These are phyloP conservation scores for Mesoligia furuncula DNA, from an alignment of 2,888 invertebrate species.

Conservation along the genomic window DNA sequence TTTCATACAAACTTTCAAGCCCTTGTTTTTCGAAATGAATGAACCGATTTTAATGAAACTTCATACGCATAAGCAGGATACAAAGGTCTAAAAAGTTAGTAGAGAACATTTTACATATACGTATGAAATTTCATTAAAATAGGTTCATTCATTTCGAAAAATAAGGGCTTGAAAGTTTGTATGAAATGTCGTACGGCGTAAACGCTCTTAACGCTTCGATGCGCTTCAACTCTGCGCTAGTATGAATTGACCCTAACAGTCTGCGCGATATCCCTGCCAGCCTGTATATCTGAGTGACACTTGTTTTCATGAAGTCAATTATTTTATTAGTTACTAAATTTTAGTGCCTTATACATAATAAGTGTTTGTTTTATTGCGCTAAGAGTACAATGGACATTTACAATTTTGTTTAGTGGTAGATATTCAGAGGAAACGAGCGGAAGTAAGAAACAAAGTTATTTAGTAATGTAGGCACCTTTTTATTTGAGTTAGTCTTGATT, in stretches of 20 bases:
- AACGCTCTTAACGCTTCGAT: no score
- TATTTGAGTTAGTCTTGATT: constrained; percentile 45
- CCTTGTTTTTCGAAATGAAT: no score
- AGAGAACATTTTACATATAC: no score
- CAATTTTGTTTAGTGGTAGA: constrained; percentile 57
- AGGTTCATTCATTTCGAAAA: no score
- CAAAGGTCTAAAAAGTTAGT: no score
- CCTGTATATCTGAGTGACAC: background rate
- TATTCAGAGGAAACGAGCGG: constrained; percentile 18
- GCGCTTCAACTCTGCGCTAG: no score
- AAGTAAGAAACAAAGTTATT: constrained; percentile 56
- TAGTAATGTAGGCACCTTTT: constrained; percentile 52
- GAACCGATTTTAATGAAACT: no score
- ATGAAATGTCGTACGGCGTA: no score
- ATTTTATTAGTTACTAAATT: constrained; percentile 41
- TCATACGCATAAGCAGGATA: no score
- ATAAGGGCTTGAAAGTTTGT: no score
- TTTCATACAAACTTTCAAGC: no score
- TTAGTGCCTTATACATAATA: constrained; percentile 57
- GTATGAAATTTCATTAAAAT: no score
- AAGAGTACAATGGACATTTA: constrained; percentile 79
- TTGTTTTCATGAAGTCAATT: constrained; percentile 40
- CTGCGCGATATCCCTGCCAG: background rate
- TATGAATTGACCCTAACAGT: background rate
- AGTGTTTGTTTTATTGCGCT: constrained; percentile 65